Base-by-base conservation (phyloP, 2,888 invertebrate genomes). In the Drosophila imparisetae region DNA sequence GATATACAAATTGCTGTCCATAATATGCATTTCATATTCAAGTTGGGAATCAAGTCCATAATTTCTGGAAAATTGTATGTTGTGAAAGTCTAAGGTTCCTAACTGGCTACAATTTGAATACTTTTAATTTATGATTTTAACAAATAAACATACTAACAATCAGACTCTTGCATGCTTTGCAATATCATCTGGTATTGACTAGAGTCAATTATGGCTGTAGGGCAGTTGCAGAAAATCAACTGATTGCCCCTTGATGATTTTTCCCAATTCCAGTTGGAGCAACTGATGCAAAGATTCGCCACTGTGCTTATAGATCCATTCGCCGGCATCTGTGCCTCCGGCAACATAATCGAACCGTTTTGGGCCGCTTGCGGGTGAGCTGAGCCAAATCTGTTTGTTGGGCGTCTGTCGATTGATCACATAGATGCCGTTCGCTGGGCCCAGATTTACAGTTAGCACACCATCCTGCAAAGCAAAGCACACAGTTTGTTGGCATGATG, bases 371-470 rank as follows among this genome's bases (percentile, higher is more conserved):
- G 24, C 2, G 24, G 24, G 24, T 24, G 24, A 24, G 24, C 24
- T 6, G 0, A 99, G 94, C 99, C 99, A 99, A 83, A 99, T 98
- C 93, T 99, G 99, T 92, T 96, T 96, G 92, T 99, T 99, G 0
- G 99, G 99, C 4, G 97, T 95, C 93, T 99, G 99, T 81, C 99
- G 96, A 93, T 99, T 99, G 90, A 99, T 98, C 0, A 99, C 99
- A 92, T 99, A 99, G 1, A 97, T 98, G 30, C 98, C 98, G 91
- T 95, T 93, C 1, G 93, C 90, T 3, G 94, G 81, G 3, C 97
- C 98, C 78, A 98, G 94, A 63, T 95, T 95, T 13, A 98, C 94
- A 7, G 98, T 98, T 74, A 99, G 93, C 2, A 98, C 97, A 24
- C 24, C 24, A 2, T 24, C 24, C 24, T 24, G 24, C 24, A 24